Evolutionary conservation across 2,797 vertebrate species (phyloP).

Genomic region (Cirrhinus molitorella): DNA sequence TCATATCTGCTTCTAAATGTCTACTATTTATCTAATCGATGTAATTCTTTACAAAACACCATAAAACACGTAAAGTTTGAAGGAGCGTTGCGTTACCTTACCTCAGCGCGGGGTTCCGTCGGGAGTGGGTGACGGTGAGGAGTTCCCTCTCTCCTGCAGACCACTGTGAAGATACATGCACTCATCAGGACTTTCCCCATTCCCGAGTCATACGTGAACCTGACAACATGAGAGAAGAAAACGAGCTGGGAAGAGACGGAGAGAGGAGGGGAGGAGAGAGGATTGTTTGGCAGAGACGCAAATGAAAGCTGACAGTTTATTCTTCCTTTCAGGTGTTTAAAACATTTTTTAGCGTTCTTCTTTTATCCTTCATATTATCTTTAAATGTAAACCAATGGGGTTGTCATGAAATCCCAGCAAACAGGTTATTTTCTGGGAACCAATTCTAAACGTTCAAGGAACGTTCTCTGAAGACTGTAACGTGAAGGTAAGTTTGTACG

Average conservation of each 20-base stretch:
- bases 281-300: constrained; percentile 20
- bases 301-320: constrained; percentile 45
- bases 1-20: not conserved
- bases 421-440: not conserved
- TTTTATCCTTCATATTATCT: not conserved
- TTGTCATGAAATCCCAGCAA: not conserved
- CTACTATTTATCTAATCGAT: not conserved
- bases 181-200: constrained; percentile 82
- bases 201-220: constrained; percentile 76
- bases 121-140: constrained; percentile 63
- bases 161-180: constrained; percentile 63
- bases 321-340: constrained; percentile 33
- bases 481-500: no score
- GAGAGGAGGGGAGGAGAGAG: constrained; percentile 36
- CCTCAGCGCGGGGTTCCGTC: constrained; percentile 63
- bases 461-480: not conserved
- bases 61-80: not conserved
- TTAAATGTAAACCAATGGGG: not conserved
- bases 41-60: not conserved
- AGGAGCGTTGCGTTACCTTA: constrained; percentile 46
- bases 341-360: constrained; percentile 24
- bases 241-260: constrained; percentile 57
- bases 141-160: constrained; percentile 60
- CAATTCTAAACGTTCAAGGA: not conserved
- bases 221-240: constrained; percentile 64